Base-by-base conservation (phyloP, 2,113 vertebrate genomes). In the Pleuronectes platessa region DNA sequence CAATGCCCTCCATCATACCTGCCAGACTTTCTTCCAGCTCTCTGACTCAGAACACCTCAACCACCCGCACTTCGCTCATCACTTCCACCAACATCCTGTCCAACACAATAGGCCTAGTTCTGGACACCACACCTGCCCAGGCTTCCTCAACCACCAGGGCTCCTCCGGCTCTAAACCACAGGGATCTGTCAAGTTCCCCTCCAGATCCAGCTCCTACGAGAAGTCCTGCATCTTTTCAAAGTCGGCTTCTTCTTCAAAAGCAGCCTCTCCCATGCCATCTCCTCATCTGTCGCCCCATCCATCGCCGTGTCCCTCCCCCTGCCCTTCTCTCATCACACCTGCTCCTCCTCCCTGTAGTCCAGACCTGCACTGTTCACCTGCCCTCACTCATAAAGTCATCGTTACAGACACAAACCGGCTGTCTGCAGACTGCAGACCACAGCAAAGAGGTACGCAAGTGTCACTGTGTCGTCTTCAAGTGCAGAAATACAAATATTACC, bases 321-420 rank as follows among this genome's bases (percentile, higher is more conserved):
- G 89, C 15, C 88, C 89, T 23, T 92, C 92, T 45, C 83, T 67
- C 74, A 88, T 35, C 74, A 91, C 84, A 21, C 74, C 85, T 0
- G 71, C 82, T 0, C 76, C 93, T 1, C 84, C 89, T 0, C 81
- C 89, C 20, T 85, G 86, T 12, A 92, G 87, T 61, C 85, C 91
- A 0, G 92, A 93, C 62, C 87, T 62, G 68, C 83, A 74, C 0
- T 92, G 90, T 42, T 91, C 92, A 6, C 86, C 90, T 0, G 62
- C 81, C 63, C 81, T 89, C 13, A 91, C 89, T 80, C 96, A 96
- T 68, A 95, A 94, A 55, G 95, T 94, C 53, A 88, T 94, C 64
- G 84, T 94, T 89, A 94, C 95, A 49, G 95, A 97, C 78, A 93
- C 96, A 7, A 96, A 96, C 86, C 95, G 94, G 0, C 94, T 97